A percentile compares a stretch with the other conserved stretches of the same genome.
Conservation (phyloP, 1,140 invertebrate genomes). For the Colletes latitarsis region DNA sequence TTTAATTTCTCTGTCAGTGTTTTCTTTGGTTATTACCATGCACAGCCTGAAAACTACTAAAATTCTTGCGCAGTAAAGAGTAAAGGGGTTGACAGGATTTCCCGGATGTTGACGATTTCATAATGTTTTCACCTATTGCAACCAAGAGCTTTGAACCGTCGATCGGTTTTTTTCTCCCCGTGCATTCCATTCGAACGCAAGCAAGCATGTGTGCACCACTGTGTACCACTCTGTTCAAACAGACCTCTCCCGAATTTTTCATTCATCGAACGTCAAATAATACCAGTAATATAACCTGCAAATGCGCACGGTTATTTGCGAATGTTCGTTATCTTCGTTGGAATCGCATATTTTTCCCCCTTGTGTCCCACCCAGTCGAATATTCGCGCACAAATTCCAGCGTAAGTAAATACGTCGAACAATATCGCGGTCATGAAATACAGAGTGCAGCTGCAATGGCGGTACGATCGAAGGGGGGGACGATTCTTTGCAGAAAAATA, state of each 20-base stretch:
- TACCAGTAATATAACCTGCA: constrained; percentile 18
- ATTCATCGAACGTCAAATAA: constrained; percentile 30
- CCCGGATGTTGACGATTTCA: no score
- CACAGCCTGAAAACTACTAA: no score
- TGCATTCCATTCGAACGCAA: background rate
- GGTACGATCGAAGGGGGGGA: no score
- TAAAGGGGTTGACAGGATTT: no score
- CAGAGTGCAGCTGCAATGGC: no score
- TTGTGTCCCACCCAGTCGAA: no score
- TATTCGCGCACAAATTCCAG: constrained; percentile 9
- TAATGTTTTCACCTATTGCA: background rate
- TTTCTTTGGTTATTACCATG: no score
- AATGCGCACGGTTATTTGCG: constrained; percentile 28
- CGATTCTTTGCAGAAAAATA: no score
- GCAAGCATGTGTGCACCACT: background rate
- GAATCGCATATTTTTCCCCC: constrained; percentile 4
- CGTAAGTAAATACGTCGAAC: background rate
- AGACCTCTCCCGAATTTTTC: constrained; percentile 18
- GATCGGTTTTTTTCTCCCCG: background rate
- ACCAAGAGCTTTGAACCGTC: background rate
- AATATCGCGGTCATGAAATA: constrained; percentile 21
- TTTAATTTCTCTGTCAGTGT: no score
- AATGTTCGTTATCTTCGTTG: constrained; percentile 18
- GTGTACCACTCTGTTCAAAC: background rate
- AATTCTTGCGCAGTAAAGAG: no score